phyloP scores from a whole-genome alignment of 2,797 vertebrate genomes.

The Semotilus atromaculatus region DNA sequence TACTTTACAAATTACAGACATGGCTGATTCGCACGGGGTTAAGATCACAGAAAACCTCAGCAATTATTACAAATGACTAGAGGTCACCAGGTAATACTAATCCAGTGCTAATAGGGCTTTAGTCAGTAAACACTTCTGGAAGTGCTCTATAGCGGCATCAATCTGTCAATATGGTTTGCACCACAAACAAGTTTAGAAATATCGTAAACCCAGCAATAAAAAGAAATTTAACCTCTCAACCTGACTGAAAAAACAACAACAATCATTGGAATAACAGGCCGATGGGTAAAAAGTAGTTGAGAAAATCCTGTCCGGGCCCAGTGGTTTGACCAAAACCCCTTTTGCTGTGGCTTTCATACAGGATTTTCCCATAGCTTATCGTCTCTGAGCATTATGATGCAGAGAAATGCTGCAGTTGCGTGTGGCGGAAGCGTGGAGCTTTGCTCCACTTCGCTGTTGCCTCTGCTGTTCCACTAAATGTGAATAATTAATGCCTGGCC shows the following conservation, averaged over 20 bases:
- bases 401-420: conserved; percentile 37
- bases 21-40: too few species aligned
- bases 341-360: conserved; percentile 9
- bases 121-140: background rate
- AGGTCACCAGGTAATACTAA: too few species aligned
- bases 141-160: background rate
- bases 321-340: conserved; percentile 19
- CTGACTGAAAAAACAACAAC: background rate
- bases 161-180: conserved; percentile 4
- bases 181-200: conserved; percentile 8
- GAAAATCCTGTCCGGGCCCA: background rate
- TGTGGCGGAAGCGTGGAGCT: conserved; percentile 28
- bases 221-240: background rate
- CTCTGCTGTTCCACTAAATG: conserved; percentile 34
- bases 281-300: background rate
- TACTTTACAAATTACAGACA: too few species aligned
- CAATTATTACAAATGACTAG: too few species aligned
- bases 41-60: too few species aligned
- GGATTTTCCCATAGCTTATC: conserved; percentile 26
- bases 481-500: conserved; percentile 51
- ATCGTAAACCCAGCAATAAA: conserved; percentile 3
- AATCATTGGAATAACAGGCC: background rate
- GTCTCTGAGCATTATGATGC: conserved; percentile 27
- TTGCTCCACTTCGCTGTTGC: conserved; percentile 32
- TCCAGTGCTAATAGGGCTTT: too few species aligned